These are phyloP conservation scores for Acrocephalus kingi DNA, from an alignment of 2,113 vertebrate genomes.

Conservation along the genomic window DNA sequence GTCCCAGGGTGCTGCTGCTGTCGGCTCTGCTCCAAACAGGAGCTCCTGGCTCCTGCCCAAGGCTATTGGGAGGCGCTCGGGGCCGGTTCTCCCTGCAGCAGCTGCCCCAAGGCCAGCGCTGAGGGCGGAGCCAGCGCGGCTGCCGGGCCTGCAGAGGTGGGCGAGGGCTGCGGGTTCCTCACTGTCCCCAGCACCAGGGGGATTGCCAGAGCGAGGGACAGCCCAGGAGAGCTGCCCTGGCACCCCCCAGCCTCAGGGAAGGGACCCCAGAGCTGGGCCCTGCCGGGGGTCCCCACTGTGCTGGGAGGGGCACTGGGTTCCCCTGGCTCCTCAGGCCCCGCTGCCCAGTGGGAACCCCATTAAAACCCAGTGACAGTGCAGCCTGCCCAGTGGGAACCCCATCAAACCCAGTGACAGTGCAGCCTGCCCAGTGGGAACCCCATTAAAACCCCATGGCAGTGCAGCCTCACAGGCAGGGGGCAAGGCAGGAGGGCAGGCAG, in stretches of 20 bases:
- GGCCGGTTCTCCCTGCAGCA: not conserved
- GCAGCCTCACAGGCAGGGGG: not conserved
- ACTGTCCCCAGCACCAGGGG: not conserved
- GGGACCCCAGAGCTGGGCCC: not conserved
- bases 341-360: not conserved
- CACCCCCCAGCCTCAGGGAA: not conserved
- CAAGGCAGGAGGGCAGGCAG: not conserved
- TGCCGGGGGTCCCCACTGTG: fast-evolving
- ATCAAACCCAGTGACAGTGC: fast-evolving
- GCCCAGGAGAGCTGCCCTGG: not conserved
- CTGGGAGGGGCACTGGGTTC: fast-evolving
- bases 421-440: fast-evolving
- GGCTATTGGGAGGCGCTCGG: not conserved
- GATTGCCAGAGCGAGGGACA: not conserved
- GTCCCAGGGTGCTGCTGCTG: not conserved
- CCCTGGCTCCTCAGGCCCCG: fast-evolving
- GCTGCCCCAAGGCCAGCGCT: not conserved
- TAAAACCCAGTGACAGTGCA: fast-evolving
- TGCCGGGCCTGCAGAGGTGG: not conserved
- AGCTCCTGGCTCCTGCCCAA: slow-evolving; percentile 1
- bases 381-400: not conserved
- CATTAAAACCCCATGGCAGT: too few species aligned
- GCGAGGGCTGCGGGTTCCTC: not conserved
- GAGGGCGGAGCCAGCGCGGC: not conserved
- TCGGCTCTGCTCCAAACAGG: not conserved